These are phyloP conservation scores for Characodon lateralis DNA, from an alignment of 2,797 vertebrate genomes.

Conservation along the genomic window DNA sequence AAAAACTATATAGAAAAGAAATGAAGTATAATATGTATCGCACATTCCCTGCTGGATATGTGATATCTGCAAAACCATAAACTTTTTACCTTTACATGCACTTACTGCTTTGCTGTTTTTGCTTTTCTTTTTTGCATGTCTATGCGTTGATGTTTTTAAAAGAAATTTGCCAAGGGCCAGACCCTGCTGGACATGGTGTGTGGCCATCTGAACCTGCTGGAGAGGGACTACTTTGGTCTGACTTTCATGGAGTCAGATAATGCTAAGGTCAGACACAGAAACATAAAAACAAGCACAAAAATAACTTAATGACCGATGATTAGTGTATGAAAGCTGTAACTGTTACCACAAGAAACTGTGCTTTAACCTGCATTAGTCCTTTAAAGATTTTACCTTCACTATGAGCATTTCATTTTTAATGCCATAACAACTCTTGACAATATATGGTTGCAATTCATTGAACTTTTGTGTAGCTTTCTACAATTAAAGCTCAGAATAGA, in stretches of 20 bases:
- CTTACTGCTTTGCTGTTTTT: background rate
- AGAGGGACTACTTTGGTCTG: slow-evolving; percentile 97
- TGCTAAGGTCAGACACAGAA: slow-evolving; percentile 86
- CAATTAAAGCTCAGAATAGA: background rate
- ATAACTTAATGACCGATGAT: background rate
- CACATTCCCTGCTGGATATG: background rate
- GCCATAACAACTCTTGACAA: background rate
- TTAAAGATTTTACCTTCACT: background rate
- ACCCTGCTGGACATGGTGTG: slow-evolving; percentile 94
- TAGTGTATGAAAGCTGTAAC: background rate
- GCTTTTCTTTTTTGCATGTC: slow-evolving; percentile 13
- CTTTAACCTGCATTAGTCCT: background rate
- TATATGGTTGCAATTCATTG: background rate
- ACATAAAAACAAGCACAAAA: slow-evolving; percentile 67
- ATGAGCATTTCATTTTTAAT: background rate
- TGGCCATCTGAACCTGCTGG: slow-evolving; percentile 96
- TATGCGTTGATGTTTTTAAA: slow-evolving; percentile 47
- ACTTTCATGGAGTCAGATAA: slow-evolving; percentile 92
- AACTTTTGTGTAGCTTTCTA: background rate
- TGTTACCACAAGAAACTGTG: background rate
- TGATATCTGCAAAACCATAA: background rate
- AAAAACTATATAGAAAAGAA: background rate
- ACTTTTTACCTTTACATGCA: background rate
- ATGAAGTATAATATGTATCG: background rate
- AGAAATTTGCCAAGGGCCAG: slow-evolving; percentile 95